A percentile compares a stretch with the other conserved stretches of the same genome.
Evolutionary conservation across 2,888 invertebrate genomes (phyloP).

Genomic region (Vannuccia rotundouncinata): DNA sequence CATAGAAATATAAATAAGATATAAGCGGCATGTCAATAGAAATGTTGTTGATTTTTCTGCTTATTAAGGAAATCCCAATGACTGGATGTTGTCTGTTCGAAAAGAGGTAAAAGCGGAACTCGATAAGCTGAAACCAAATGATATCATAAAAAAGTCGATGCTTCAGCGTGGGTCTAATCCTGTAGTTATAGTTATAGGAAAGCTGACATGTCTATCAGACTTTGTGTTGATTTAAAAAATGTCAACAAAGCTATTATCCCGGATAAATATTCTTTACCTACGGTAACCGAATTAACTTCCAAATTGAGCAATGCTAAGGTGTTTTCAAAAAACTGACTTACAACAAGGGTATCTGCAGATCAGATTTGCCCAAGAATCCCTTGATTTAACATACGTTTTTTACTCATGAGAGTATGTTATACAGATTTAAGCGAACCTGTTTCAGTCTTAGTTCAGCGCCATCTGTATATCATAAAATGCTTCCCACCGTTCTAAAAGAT

Average conservation of each 20-base stretch:
- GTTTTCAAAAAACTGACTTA: too few species aligned
- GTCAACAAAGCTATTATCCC: not conserved
- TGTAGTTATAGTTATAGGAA: not conserved
- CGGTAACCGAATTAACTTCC: not conserved
- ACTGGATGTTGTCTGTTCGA: not conserved
- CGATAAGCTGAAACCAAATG: too few species aligned
- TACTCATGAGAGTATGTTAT: not conserved
- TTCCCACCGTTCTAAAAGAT: not conserved
- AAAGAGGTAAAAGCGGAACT: not conserved
- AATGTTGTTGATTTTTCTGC: too few species aligned
- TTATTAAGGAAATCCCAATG: too few species aligned
- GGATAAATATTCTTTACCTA: constrained; percentile 1
- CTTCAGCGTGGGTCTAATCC: constrained; percentile 7
- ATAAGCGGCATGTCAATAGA: too few species aligned
- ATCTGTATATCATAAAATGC: not conserved
- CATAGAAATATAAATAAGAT: too few species aligned
- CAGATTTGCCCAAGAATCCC: not conserved
- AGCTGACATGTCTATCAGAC: not conserved
- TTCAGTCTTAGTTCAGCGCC: not conserved
- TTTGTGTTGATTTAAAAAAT: not conserved
- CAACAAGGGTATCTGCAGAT: not conserved
- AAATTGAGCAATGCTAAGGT: constrained; percentile 2
- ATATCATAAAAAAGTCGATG: not conserved
- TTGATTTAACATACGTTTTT: too few species aligned
- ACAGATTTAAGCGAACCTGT: constrained; percentile 5